Evolutionary conservation across 2,797 vertebrate species (phyloP), one percentile per base, ranked within the genome.

Genomic region (Gambelia wislizenii): DNA sequence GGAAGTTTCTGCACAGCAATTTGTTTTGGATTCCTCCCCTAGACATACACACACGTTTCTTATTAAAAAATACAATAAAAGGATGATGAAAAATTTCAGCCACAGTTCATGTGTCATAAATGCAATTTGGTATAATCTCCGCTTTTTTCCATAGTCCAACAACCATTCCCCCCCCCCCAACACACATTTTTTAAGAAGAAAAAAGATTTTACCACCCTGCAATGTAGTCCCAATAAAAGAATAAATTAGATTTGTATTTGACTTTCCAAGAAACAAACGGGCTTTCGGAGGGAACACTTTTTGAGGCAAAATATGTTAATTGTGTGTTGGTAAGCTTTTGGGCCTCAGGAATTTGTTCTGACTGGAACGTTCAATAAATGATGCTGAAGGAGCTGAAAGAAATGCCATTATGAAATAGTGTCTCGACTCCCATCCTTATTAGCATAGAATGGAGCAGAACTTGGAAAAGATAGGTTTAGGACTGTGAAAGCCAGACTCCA

Each of bases 211-310:
- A 25, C 10, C 67, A 14, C 59, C 39, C 30, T 81, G 86, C 78
- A 81, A 33, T 30, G 36, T n/a, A n/a, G 49, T 59, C 86, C 67
- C 78, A 59, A 12, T 20, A n/a, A 59, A 81, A 49, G 33, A 52
- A 82, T 44, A 74, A 87, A 81, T 87, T 72, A 59, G 47, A 81
- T 72, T 81, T 87, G 33, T 44, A 42, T 80, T 87, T 79, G 39
- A 33, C 25, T 42, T 64, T 18, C 33, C 14, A 20, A 52, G 39
- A 76, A 86, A 77, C 25, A n/a, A 86, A 22, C 1, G 75, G 10
- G 10, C 42, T 36, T 47, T 78, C 12, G n/a, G 64, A 33, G 64
- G 30, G 27, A 69, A 69, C 33, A 27, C 30, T 69, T 69, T 69
- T 30, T 13, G 84, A 61, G 44, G 54, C 39, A 77, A 86, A 64